These are phyloP conservation scores for Scalopus aquaticus DNA, from an alignment of 2,113 vertebrate genomes.

Conservation along the genomic window DNA sequence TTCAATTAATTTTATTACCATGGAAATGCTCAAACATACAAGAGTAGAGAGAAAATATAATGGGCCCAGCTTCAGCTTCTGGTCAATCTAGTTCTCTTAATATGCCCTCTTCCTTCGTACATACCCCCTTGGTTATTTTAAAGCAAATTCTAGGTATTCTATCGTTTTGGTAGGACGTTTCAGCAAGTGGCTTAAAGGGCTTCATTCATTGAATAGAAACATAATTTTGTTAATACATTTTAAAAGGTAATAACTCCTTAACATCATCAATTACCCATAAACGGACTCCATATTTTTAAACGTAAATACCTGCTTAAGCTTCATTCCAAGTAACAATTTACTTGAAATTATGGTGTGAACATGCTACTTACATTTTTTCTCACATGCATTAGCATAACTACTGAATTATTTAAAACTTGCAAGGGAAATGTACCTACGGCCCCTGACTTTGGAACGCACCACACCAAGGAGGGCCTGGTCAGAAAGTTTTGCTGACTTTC, in stretches of 20 bases:
- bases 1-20: not conserved
- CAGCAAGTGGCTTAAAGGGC: not conserved
- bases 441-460: not conserved
- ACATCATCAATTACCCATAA: not conserved
- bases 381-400: not conserved
- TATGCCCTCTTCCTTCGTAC: not conserved
- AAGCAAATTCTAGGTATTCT: not conserved
- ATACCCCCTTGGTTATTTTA: not conserved
- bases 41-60: not conserved
- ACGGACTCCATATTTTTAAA: slow-evolving; percentile 24
- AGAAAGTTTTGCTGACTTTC: not conserved
- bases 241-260: slow-evolving; percentile 30
- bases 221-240: not conserved
- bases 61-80: not conserved
- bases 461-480: not conserved
- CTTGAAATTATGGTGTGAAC: slow-evolving; percentile 19
- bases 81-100: not conserved
- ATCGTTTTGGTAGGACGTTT: not conserved
- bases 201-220: not conserved
- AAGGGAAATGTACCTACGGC: not conserved
- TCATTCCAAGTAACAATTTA: not conserved
- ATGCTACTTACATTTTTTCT: not conserved
- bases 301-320: not conserved
- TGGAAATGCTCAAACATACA: not conserved
- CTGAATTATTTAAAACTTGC: not conserved